phyloP scores from a whole-genome alignment of 1,140 invertebrate species.

The Atta cephalotes region DNA sequence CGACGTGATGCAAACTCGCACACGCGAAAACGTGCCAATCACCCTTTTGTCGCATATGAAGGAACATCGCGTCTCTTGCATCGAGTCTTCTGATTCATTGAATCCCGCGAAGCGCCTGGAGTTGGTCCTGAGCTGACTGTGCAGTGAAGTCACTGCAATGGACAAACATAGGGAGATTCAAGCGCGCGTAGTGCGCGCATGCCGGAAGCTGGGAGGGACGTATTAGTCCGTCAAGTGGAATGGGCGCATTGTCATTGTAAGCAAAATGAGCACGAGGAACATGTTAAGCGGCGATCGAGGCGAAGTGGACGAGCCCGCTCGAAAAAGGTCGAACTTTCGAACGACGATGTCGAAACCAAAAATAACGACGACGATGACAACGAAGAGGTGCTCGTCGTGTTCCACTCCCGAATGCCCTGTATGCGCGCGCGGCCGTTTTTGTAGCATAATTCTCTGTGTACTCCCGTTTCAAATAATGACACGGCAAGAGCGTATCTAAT shows the following conservation, averaged over 20 bases:
- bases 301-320: slow-evolving; percentile 46
- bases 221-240: slow-evolving; percentile 49
- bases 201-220: slow-evolving; percentile 47
- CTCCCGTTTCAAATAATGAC: slow-evolving; percentile 60
- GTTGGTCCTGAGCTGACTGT: slow-evolving; percentile 28
- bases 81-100: slow-evolving; percentile 70
- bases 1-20: slow-evolving; percentile 21
- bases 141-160: slow-evolving; percentile 53
- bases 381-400: slow-evolving; percentile 25
- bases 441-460: slow-evolving; percentile 61
- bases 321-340: slow-evolving; percentile 53
- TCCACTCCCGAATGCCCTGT: slow-evolving; percentile 32
- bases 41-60: slow-evolving; percentile 38
- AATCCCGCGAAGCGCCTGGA: slow-evolving; percentile 39
- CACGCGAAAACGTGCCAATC: slow-evolving; percentile 63
- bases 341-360: slow-evolving; percentile 18
- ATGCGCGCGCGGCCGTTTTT: slow-evolving; percentile 43
- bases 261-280: slow-evolving; percentile 54
- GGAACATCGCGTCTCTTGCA: slow-evolving; percentile 40
- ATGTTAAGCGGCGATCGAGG: slow-evolving; percentile 42
- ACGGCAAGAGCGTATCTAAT: slow-evolving; percentile 65
- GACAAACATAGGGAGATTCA: slow-evolving; percentile 59
- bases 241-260: slow-evolving; percentile 41
- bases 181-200: slow-evolving; percentile 41
- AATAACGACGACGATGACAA: slow-evolving; percentile 33